phyloP scores from a whole-genome alignment of 2,113 vertebrate species.

The Austrofundulus limnaeus region DNA sequence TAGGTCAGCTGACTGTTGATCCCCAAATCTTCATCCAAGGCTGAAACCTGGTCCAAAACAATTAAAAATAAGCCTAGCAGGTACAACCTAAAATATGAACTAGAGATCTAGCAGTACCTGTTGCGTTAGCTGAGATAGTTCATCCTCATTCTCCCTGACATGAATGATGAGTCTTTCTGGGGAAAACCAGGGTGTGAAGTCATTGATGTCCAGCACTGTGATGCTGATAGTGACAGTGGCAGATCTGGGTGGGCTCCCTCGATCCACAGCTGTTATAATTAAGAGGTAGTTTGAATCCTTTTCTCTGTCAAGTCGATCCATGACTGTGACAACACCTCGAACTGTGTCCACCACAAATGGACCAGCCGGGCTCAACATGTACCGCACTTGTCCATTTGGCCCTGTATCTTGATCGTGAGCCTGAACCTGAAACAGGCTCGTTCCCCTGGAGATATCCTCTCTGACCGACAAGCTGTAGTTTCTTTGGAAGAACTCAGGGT shows the following conservation, averaged over 20 bases:
- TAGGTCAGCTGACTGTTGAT: conserved; percentile 62
- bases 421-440: conserved; percentile 60
- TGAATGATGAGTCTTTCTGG: conserved; percentile 49
- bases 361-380: conserved; percentile 48
- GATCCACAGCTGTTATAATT: conserved; percentile 46
- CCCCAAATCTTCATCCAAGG: conserved; percentile 65
- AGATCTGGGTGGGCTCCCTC: conserved; percentile 46
- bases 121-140: conserved; percentile 27
- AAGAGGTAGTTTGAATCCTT: conserved; percentile 51
- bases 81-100: not conserved
- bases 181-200: conserved; percentile 56
- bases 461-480: conserved; percentile 60
- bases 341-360: conserved; percentile 71
- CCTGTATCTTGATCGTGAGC: conserved; percentile 72
- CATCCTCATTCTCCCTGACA: conserved; percentile 54
- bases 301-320: conserved; percentile 73
- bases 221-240: conserved; percentile 44
- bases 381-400: conserved; percentile 69
- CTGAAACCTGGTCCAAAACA: conserved; percentile 47
- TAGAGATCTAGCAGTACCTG: conserved; percentile 39
- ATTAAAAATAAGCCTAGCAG: not conserved
- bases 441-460: conserved; percentile 70
- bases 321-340: conserved; percentile 68
- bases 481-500: conserved; percentile 69
- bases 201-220: conserved; percentile 64